Evolutionary conservation across 2,888 invertebrate genomes (phyloP).

Genomic region (Chrysopilus asiliformis): DNA sequence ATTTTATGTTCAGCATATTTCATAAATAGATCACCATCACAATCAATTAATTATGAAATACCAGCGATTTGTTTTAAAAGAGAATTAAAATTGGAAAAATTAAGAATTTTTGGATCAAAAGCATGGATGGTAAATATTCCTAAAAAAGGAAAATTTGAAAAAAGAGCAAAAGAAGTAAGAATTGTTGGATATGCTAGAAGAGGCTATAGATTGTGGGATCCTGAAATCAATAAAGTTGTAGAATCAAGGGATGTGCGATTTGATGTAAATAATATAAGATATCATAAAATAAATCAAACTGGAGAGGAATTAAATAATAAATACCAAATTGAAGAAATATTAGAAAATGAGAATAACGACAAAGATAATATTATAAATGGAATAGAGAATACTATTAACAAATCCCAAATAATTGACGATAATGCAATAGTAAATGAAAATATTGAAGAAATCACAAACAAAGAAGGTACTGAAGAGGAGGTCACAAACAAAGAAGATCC

Average conservation of each 20-base stretch:
- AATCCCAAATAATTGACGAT: too few species aligned
- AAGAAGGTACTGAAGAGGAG: too few species aligned
- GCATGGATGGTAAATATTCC: conserved; percentile 15
- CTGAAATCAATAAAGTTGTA: conserved; percentile 4
- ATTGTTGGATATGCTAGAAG: conserved; percentile 14
- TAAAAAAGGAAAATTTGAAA: conserved; percentile 14
- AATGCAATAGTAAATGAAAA: too few species aligned
- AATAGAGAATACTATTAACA: too few species aligned
- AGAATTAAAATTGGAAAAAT: conserved; percentile 12
- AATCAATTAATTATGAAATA: background rate
- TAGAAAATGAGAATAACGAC: conserved; percentile 7
- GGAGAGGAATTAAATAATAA: conserved; percentile 11
- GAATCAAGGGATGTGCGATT: conserved; percentile 10
- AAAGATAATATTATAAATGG: background rate
- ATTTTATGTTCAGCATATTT: conserved; percentile 3
- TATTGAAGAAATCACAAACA: too few species aligned
- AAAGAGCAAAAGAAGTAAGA: conserved; percentile 9
- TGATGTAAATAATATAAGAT: conserved; percentile 7
- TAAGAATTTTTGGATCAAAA: conserved; percentile 15
- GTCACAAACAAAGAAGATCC: too few species aligned
- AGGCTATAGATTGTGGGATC: conserved; percentile 14
- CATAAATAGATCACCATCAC: conserved; percentile 1
- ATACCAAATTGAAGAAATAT: conserved; percentile 5
- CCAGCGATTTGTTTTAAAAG: conserved; percentile 13
- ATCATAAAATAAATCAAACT: conserved; percentile 9